These are phyloP conservation scores for Laothoe populi DNA, from an alignment of 2,888 invertebrate genomes.

Conservation along the genomic window DNA sequence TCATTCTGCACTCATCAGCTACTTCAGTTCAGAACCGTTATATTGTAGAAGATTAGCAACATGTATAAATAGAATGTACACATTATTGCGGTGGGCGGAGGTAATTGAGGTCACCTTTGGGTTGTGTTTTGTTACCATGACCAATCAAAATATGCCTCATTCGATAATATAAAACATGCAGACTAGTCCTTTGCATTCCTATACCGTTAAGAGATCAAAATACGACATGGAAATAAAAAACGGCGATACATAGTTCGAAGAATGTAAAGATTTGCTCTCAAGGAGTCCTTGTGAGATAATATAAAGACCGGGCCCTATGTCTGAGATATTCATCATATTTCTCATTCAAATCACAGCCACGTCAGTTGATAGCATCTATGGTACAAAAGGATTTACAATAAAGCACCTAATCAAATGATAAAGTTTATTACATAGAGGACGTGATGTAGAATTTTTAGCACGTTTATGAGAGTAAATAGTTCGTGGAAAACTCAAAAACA, in stretches of 20 bases:
- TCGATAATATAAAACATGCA: too few relatives aligned
- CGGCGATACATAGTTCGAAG: background rate
- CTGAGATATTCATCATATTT: constrained; percentile 35
- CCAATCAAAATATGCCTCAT: background rate
- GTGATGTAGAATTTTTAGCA: constrained; percentile 60
- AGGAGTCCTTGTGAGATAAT: background rate
- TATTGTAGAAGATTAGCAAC: background rate
- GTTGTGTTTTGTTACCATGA: background rate
- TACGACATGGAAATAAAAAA: background rate
- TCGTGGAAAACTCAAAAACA: constrained; percentile 68
- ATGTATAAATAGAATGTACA: background rate
- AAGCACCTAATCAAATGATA: constrained; percentile 26
- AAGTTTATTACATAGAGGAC: constrained; percentile 40
- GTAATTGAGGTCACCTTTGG: constrained; percentile 8
- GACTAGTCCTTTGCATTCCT: background rate
- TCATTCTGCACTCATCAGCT: constrained; percentile 34
- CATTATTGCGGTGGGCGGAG: constrained; percentile 3
- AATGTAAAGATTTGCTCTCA: background rate
- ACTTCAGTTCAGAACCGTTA: constrained; percentile 4
- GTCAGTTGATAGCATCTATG: constrained; percentile 38
- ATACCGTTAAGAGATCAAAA: background rate
- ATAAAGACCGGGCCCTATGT: background rate
- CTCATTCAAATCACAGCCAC: constrained; percentile 43
- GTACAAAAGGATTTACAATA: constrained; percentile 31
- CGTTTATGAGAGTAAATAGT: constrained; percentile 67